A percentile compares a stretch with the other conserved stretches of the same genome.
These are phyloP conservation scores for Bagarius yarrelli DNA, from an alignment of 2,113 vertebrate species.

Conservation along the genomic window DNA sequence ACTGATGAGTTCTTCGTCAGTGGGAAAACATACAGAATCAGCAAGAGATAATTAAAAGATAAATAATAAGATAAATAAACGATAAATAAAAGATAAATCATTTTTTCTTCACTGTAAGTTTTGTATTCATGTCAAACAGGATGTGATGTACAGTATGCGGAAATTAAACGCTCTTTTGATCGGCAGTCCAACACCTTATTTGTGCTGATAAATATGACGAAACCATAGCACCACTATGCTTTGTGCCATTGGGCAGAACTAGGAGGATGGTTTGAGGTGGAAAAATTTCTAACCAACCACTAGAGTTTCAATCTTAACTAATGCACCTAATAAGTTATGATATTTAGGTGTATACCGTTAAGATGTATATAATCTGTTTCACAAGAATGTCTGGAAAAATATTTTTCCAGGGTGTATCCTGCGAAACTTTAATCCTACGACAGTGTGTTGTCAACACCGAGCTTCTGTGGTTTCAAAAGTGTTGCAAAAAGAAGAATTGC, in stretches of 20 bases:
- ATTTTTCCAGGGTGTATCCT: constrained; percentile 53
- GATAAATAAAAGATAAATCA: too few relatives aligned
- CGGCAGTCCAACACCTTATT: too few relatives aligned
- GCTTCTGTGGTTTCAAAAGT: constrained; percentile 46
- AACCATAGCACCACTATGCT: neutral
- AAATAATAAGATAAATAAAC: too few relatives aligned
- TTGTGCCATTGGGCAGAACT: too few relatives aligned
- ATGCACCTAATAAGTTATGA: constrained; percentile 13
- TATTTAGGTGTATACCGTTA: constrained; percentile 46
- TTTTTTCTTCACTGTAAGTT: too few relatives aligned
- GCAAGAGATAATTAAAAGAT: too few relatives aligned
- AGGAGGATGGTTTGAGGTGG: neutral
- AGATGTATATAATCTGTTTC: constrained; percentile 47
- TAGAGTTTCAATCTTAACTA: neutral
- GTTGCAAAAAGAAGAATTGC: constrained; percentile 46
- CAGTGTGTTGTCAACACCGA: constrained; percentile 56
- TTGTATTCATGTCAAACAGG: too few relatives aligned
- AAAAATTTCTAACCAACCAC: neutral
- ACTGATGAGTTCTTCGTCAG: too few relatives aligned
- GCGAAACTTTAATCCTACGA: constrained; percentile 52
- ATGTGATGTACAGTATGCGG: too few relatives aligned
- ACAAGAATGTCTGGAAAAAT: constrained; percentile 57
- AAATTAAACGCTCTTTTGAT: too few relatives aligned
- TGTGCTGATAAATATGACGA: neutral
- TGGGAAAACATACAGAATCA: too few relatives aligned